These are phyloP conservation scores for Acanthococcus lagerstroemiae DNA, from an alignment of 2,888 invertebrate genomes.

Conservation along the genomic window DNA sequence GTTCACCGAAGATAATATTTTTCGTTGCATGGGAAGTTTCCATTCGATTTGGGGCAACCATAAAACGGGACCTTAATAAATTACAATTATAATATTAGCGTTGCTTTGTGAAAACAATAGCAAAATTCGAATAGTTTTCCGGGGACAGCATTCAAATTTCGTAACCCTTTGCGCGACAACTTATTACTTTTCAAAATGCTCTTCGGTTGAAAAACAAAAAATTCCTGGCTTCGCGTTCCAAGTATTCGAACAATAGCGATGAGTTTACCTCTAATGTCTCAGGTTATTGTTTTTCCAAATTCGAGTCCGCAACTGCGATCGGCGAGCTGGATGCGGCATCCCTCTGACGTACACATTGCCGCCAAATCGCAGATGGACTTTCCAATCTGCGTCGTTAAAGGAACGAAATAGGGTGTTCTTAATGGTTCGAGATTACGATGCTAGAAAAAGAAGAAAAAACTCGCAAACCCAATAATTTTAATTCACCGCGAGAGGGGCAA, in stretches of 20 bases:
- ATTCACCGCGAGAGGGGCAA: not conserved
- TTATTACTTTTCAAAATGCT: slow-evolving; percentile 24
- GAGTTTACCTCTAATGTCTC: too few species aligned
- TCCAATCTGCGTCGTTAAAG: too few species aligned
- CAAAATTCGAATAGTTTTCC: slow-evolving; percentile 26
- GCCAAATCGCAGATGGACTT: too few species aligned
- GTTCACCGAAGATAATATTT: slow-evolving; percentile 1
- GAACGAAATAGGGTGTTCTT: too few species aligned
- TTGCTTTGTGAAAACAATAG: slow-evolving; percentile 19
- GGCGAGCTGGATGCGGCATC: too few species aligned
- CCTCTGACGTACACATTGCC: not conserved
- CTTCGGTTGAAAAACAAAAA: slow-evolving; percentile 7
- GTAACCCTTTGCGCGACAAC: slow-evolving; percentile 9
- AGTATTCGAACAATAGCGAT: slow-evolving; percentile 20
- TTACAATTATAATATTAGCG: slow-evolving; percentile 21
- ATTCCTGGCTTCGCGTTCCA: slow-evolving; percentile 5
- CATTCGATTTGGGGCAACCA: slow-evolving; percentile 12
- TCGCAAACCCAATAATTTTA: not conserved
- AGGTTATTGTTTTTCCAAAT: too few species aligned
- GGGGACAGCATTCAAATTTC: slow-evolving; percentile 13
- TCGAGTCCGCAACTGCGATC: too few species aligned
- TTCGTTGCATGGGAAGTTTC: not conserved
- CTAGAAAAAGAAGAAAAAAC: not conserved
- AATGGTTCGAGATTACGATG: not conserved
- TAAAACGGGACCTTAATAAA: slow-evolving; percentile 27